phyloP scores from a whole-genome alignment of 1,140 invertebrate species.

The Proales similis region DNA sequence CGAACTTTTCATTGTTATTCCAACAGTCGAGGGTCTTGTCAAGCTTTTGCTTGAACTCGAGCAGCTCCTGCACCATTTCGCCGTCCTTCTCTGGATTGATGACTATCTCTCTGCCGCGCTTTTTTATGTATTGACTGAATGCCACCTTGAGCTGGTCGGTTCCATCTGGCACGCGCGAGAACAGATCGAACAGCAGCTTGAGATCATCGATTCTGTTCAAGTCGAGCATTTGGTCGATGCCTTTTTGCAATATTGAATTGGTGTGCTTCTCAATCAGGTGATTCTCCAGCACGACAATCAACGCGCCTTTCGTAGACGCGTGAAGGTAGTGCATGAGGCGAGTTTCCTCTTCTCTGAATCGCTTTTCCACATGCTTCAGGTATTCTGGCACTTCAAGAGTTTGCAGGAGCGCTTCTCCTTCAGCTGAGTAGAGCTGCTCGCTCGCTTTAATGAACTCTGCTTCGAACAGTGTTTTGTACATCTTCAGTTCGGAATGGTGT shows the following conservation, averaged over 20 bases:
- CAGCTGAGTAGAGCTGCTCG: conserved; percentile 95
- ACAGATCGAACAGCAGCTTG: conserved; percentile 93
- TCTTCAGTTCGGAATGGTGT: too few relatives aligned
- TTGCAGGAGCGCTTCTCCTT: conserved; percentile 94
- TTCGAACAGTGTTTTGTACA: conserved; percentile 99
- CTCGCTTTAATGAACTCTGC: conserved; percentile 91
- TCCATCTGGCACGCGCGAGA: conserved; percentile 78
- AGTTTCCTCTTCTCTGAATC: conserved; percentile 93
- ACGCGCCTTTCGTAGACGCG: conserved; percentile 83
- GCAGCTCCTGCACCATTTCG: conserved; percentile 73
- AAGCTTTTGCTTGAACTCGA: conserved; percentile 94
- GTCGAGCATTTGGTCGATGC: conserved; percentile 95
- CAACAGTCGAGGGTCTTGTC: conserved; percentile 97
- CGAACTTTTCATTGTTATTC: conserved; percentile 69
- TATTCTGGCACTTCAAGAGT: conserved; percentile 98
- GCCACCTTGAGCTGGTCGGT: conserved; percentile 86
- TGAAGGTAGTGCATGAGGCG: conserved; percentile 94
- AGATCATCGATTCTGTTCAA: conserved; percentile 90
- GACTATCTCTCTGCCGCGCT: conserved; percentile 86
- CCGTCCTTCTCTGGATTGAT: conserved; percentile 72
- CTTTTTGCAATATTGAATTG: conserved; percentile 98
- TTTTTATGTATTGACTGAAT: conserved; percentile 83
- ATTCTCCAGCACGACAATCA: conserved; percentile 64
- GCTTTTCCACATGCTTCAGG: conserved; percentile 93
- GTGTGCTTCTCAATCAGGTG: conserved; percentile 97